Percentiles rank a stretch among this genome's conserved stretches.
Conservation (phyloP, 2,888 invertebrate genomes). For the Branchellion lobata region DNA sequence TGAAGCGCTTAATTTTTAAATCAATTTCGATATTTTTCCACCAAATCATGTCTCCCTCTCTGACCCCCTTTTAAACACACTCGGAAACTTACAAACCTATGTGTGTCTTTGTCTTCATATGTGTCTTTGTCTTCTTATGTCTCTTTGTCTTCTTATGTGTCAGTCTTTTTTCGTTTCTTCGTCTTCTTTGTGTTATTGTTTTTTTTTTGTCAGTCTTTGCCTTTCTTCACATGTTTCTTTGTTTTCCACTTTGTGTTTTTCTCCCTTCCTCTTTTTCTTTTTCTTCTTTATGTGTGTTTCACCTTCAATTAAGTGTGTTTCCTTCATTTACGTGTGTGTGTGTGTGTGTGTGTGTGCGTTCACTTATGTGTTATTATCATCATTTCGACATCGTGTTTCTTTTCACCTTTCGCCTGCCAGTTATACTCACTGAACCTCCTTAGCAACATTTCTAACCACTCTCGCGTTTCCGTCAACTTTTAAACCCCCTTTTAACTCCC, state of each 20-base stretch:
- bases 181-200: constrained; percentile 3
- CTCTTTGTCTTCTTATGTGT: constrained; percentile 23
- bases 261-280: background rate
- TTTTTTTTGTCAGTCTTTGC: constrained; percentile 1
- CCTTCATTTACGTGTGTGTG: background rate
- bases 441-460: too few relatives aligned
- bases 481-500: too few relatives aligned
- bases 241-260: constrained; percentile 14
- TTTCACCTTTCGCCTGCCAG: too few relatives aligned
- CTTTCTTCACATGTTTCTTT: constrained; percentile 1
- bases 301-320: background rate
- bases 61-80: too few relatives aligned
- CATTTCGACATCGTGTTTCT: too few relatives aligned
- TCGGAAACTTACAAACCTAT: too few relatives aligned
- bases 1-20: too few relatives aligned
- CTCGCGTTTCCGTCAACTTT: too few relatives aligned
- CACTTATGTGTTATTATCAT: too few relatives aligned
- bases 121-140: constrained; percentile 21
- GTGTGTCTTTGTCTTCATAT: background rate
- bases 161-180: constrained; percentile 8
- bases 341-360: background rate
- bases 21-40: too few relatives aligned
- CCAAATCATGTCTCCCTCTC: too few relatives aligned
- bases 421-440: too few relatives aligned
- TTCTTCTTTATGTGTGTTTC: background rate